Base-by-base conservation (phyloP, 2,113 vertebrate species). In the Perca schrenkii region DNA sequence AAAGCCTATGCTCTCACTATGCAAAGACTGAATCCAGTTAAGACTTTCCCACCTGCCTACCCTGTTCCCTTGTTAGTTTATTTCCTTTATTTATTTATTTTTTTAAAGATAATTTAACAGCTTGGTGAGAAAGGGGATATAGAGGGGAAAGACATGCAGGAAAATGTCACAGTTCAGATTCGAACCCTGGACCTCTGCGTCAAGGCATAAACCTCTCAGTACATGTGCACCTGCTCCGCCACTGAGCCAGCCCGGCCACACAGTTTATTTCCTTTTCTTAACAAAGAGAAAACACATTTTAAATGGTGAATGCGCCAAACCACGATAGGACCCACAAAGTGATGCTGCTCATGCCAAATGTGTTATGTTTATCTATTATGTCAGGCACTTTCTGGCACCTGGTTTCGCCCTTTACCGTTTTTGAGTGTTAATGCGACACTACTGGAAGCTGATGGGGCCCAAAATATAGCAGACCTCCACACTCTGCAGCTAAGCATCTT, bases 401-500 rank as follows among this genome's bases (percentile, higher is more conserved):
- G 58, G 21, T 58, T 34, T 77, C 86, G 40, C 67, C 69, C 74
- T 87, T 82, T 74, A 46, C 56, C 46, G 43, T 68, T 80, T 89
- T 82, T 69, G n/a, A 69, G 36, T 54, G 28, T 50, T 67, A 69
- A 52, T 76, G 21, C 60, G 63, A 78, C 31, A 53, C 17, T 8
- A 25, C 28, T 70, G 52, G 36, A 89, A 79, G 69, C 62, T 84
- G 83, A 77, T 66, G 76, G 74, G 50, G 67, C 69, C 67, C 65
- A 70, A 80, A 89, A 89, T 86, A 85, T 47, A 52, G 56, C 79
- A 88, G 74, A 86, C 62, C 63, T 74, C 74, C 43, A 47, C 73
- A 83, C 60, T 90, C 84, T 82, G 72, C 80, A 79, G 79, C 89
- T 91, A 81, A 90, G 84, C 83, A 84, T 89, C 88, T 92, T 90